Evolutionary conservation across 2,888 invertebrate genomes (phyloP), one percentile per base, ranked within the genome.

Genomic region (Drosophila colorata): DNA sequence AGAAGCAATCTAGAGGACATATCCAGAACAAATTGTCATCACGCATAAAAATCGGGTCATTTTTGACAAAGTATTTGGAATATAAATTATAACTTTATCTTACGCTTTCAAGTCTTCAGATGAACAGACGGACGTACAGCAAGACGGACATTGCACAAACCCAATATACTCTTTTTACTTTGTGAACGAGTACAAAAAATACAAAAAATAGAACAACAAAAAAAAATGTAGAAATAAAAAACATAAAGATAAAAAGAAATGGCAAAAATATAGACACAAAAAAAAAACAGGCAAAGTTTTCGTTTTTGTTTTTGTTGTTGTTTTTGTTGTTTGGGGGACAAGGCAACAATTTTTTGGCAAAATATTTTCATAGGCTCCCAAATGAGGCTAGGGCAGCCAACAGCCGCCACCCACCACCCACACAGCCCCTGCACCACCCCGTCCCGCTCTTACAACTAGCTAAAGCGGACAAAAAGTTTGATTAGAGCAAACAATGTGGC

Each of bases 401-500:
- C 16, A 14, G 11, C 14, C 3, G 13, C 37, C 38, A 8, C 16
- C 9, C 2, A 5, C 4, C n/a, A 11, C 4, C 0, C 11, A 7
- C 37, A 13, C 18, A 2, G n/a, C 11, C 13, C 31, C 31, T 13
- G 2, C 40, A 2, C 14, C 7, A 2, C n/a, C n/a, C 16, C 14
- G 9, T 33, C 1, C n/a, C 33, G 18, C 38, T n/a, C 25, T 28
- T 9, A 31, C 47, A 47, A 59, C 68, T 33, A 48, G 41, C 40
- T 9, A 37, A 60, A 43, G 28, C 56, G 41, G 35, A 43, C 60
- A 63, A 69, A 72, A 86, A 69, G 64, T 81, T 73, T 84, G 82
- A 81, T 82, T 85, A 56, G 69, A 74, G 75, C 64, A 74, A 85
- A 77, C 73, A 75, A 64, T 75, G 73, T 57, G 74, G 64, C 31